Base-by-base conservation (phyloP, 1,140 invertebrate species). In the Carposina sasakii region DNA sequence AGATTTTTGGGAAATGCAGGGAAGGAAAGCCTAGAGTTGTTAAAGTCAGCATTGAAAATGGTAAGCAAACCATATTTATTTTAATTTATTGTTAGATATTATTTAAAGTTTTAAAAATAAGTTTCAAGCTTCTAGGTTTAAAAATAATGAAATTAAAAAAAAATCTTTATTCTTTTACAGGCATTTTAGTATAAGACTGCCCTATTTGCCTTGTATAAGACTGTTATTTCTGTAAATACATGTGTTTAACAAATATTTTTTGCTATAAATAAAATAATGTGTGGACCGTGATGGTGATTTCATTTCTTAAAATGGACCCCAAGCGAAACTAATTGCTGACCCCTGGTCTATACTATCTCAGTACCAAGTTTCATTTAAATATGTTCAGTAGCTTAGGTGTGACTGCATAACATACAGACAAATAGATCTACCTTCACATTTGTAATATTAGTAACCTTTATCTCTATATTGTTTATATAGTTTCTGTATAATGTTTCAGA, bases 1-100 rank as follows among this genome's bases (percentile, higher is more conserved):
- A 92, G 71, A 91, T 93, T 71, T 95, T 96, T 57, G 90, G 90
- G 1, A 94, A 94, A 85, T 94, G 92, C 53, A 89, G 91, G 54
- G 92, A 93, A 79, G 93, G 93, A 20, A 93, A 92, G 79, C 88
- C 94, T 44, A 87, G 95, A 52, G 83, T 93, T 15, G 76, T 96
- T 43, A 96, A 95, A 88, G 88, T 96, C 52, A 91, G 91, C 12
- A 96, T 97, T 54, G 90, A 93, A 85, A 92, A 95, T 86, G 94
- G 94, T 95, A 86, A 87, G 81, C 60, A 53, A 58, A 40, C 12
- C 12, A 28, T 13, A 30, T 41, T 24, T 28, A 28, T 12, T 28
- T 28, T 28, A 6, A 12, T 28, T 28, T 28, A 6, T 5, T 22
- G 12, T 10, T 33, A 37, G 17, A 20, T 24, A 44, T 15, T 34